These are phyloP conservation scores for Portunus trituberculatus DNA, from an alignment of 1,140 invertebrate species.

Conservation along the genomic window DNA sequence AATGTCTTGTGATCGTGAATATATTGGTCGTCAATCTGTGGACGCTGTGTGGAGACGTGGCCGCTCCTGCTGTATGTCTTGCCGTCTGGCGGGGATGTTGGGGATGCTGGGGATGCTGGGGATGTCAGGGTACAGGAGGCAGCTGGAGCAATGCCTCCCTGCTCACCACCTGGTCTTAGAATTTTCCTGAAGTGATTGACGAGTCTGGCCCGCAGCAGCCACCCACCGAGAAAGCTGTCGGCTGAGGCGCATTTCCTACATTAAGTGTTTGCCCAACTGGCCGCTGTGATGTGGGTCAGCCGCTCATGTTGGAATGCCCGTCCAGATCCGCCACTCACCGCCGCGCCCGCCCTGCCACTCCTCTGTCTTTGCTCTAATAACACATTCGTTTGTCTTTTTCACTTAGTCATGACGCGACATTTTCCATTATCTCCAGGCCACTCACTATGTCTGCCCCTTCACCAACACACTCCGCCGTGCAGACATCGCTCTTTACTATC, in stretches of 20 bases:
- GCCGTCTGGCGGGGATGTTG: not conserved
- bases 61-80: not conserved
- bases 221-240: not conserved
- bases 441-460: not conserved
- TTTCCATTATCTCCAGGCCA: not conserved
- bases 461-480: not conserved
- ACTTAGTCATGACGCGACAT: slow-evolving; percentile 1
- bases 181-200: not conserved
- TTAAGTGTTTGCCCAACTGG: slow-evolving; percentile 56
- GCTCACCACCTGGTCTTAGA: not conserved
- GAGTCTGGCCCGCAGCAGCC: not conserved
- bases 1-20: slow-evolving; percentile 12
- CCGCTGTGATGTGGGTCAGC: slow-evolving; percentile 58
- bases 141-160: not conserved
- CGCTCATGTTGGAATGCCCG: slow-evolving; percentile 53
- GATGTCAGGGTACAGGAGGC: not conserved
- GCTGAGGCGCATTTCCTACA: slow-evolving; percentile 8
- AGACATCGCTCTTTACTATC: not conserved
- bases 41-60: not conserved
- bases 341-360: not conserved
- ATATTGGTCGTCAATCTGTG: slow-evolving; percentile 10
- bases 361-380: slow-evolving; percentile 12
- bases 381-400: not conserved
- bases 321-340: slow-evolving; percentile 24
- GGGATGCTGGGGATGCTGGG: not conserved